Evolutionary conservation across 2,113 vertebrate species (phyloP).

Genomic region (Mesitornis unicolor): DNA sequence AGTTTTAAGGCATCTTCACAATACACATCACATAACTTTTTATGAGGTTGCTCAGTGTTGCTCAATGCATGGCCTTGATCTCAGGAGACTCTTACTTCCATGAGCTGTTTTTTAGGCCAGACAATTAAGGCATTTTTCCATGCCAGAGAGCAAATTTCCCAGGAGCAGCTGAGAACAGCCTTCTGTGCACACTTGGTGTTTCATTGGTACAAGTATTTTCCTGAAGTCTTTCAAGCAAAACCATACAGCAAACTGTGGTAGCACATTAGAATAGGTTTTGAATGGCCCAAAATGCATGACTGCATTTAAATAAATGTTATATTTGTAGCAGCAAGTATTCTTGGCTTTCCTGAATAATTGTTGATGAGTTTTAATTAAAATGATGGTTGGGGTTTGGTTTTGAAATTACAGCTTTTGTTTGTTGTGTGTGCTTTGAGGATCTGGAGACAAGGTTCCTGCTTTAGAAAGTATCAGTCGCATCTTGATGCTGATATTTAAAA

Average conservation of each 20-base stretch:
- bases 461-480: neutral
- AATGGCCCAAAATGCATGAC: neutral
- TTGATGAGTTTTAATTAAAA: neutral
- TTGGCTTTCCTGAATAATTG: neutral
- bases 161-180: neutral
- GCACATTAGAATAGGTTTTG: neutral
- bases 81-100: neutral
- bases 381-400: neutral
- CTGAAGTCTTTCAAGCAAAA: neutral
- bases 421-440: neutral
- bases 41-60: too few relatives aligned
- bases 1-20: too few relatives aligned
- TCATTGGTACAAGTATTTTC: neutral
- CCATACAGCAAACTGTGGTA: rapidly evolving
- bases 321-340: neutral
- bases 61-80: neutral
- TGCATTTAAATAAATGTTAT: neutral
- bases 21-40: too few relatives aligned
- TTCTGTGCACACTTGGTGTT: neutral
- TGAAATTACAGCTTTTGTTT: neutral
- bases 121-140: neutral
- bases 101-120: neutral
- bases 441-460: neutral
- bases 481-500: neutral
- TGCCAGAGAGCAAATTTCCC: neutral